These are phyloP conservation scores for Glaucidium brasilianum DNA, from an alignment of 2,113 vertebrate genomes.

Conservation along the genomic window DNA sequence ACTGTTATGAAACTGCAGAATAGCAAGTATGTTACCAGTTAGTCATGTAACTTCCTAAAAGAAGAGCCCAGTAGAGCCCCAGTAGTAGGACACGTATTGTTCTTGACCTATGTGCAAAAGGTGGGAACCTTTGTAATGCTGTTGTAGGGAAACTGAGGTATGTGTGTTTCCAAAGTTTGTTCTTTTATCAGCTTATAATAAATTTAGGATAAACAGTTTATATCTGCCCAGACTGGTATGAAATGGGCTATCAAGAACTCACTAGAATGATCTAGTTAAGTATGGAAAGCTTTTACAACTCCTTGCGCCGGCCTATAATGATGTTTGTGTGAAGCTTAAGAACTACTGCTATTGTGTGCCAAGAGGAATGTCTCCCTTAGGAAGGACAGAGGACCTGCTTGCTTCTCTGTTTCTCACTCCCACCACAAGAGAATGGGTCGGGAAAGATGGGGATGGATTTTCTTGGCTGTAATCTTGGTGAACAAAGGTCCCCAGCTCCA, in stretches of 20 bases:
- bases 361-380: too few relatives aligned
- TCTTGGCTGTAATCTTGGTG: background rate
- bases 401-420: background rate
- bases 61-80: background rate
- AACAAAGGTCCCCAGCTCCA: background rate
- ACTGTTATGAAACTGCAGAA: background rate
- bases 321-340: accelerated
- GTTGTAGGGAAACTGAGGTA: background rate
- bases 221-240: background rate
- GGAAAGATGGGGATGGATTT: background rate
- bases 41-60: accelerated
- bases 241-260: background rate
- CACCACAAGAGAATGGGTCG: too few relatives aligned
- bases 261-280: background rate
- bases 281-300: background rate
- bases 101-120: background rate
- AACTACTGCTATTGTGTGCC: accelerated
- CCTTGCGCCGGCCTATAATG: accelerated
- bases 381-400: background rate
- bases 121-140: background rate
- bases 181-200: background rate
- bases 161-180: accelerated
- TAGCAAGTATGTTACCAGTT: background rate
- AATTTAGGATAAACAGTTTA: background rate
- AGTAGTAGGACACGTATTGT: accelerated